Base-by-base conservation (phyloP, 92 coral and sea anemone genomes). In the Porites rus region DNA sequence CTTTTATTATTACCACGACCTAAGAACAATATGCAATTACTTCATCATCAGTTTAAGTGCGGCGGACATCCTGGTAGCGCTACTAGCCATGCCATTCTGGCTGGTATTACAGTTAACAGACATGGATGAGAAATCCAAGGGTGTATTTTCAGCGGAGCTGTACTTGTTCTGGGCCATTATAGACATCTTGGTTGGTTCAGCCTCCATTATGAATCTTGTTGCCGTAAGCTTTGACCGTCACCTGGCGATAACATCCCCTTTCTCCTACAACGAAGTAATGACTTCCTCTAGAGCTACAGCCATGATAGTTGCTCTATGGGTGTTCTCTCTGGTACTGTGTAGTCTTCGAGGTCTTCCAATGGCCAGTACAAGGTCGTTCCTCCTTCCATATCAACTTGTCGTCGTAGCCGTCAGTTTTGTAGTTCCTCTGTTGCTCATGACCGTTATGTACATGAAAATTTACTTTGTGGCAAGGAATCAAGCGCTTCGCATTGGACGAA, bases 171-270 rank as follows among this genome's bases (percentile, higher is more conserved):
- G 95, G 93, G 86, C 88, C n/a, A 89, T 93, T 65, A 76, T 81
- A 76, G 98, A 97, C 51, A 93, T 97, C 52, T 80, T 97, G 43
- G 91, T 96, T 24, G 98, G 97, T 24, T 86, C 93, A 17, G 95
- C 99, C 16, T 97, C 99, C 25, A 93, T 93, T 19, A 87, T 92
- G 82, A 97, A 95, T 38, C 95, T 97, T 20, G 93, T 94, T n/a
- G 99, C 98, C 2, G 99, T 97, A 25, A 97, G 98, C 60, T 93
- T 97, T 63, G 99, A 97, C 69, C 96, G 99, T 6, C 95, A 92
- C 52, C 96, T 96, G 12, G 97, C 98, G n/a, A 97, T 97, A 38
- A 92, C 98, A 10, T 79, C 92, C 19, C 99, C 99, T 69, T 97
- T 95, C 63, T 86, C 90, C 31, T 97, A 97, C 86, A 90, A 84